phyloP scores from a whole-genome alignment of 2,113 vertebrate genomes.

The Onychostruthus taczanowskii region DNA sequence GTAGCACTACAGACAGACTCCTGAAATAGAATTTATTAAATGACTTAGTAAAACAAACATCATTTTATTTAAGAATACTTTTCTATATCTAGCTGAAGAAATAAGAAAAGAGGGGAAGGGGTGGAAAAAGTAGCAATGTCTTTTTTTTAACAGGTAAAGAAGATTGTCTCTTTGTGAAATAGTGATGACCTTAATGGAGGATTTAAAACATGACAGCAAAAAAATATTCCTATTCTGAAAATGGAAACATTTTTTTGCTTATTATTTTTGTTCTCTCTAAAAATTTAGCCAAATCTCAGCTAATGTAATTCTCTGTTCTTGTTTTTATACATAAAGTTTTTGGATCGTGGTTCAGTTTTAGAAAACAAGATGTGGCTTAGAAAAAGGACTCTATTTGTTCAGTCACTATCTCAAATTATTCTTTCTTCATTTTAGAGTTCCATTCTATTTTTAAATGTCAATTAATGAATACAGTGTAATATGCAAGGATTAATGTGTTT shows the following conservation, averaged over 20 bases:
- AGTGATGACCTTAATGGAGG: background rate
- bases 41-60: background rate
- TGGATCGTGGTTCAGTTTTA: background rate
- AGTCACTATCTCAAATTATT: background rate
- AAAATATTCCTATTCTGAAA: background rate
- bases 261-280: background rate
- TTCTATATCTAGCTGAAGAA: background rate
- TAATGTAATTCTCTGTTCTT: background rate
- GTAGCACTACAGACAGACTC: background rate
- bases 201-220: background rate
- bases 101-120: background rate
- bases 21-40: background rate
- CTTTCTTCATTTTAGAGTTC: background rate
- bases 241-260: background rate
- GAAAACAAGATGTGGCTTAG: background rate
- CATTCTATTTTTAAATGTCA: background rate
- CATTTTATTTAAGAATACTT: background rate
- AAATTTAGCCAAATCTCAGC: background rate
- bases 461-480: background rate
- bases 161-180: background rate
- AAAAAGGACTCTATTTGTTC: background rate
- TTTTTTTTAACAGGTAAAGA: background rate
- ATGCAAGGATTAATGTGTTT: background rate
- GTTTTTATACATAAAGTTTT: background rate
- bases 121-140: rapidly evolving